Evolutionary conservation across 2,113 vertebrate genomes (phyloP), one percentile per base, ranked within the genome.

Genomic region (Callopanchax toddi): DNA sequence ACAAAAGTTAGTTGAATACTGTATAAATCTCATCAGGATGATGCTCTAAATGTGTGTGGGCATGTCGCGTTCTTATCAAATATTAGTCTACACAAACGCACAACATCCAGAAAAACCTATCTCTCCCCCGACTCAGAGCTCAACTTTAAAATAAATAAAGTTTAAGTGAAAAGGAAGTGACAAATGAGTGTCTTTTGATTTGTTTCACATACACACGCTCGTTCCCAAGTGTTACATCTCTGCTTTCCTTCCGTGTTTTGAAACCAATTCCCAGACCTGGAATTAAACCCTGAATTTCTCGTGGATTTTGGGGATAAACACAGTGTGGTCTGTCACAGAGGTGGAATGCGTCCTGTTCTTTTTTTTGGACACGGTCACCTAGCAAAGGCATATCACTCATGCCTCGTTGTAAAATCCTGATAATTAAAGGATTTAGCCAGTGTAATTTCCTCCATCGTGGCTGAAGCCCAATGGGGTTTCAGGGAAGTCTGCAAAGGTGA

Each of bases 341-440:
- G 36, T 22, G 0, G 9, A 68, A 71, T 49, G 60, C 25, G 84
- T 79, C 55, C 58, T 66, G 58, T 70, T n/a, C 54, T 78, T 68
- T 77, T 74, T 70, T 74, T 70, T 75, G 55, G 21, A 75, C 64
- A 49, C 32, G 32, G 61, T 64, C 64, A 67, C 44, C 64, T 48
- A 78, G 34, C 66, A 26, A 66, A 70, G 68, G 60, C 71, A 55
- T 55, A 68, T 72, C 45, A 22, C 46, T 67, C 66, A 25, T 67
- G 54, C 71, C 49, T 69, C 65, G 54, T 86, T 81, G 85, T 82
- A 74, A 26, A 89, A 87, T 78, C 48, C 36, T 40, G 86, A 90
- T 86, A 87, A 87, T 89, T 87, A 83, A 89, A 79, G 83, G 87
- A 85, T 87, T 89, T 85, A 56, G 74, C 61, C 60, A n/a, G 71